Evolutionary conservation across 2,797 vertebrate species (phyloP).

Genomic region (Xenentodon cancila): DNA sequence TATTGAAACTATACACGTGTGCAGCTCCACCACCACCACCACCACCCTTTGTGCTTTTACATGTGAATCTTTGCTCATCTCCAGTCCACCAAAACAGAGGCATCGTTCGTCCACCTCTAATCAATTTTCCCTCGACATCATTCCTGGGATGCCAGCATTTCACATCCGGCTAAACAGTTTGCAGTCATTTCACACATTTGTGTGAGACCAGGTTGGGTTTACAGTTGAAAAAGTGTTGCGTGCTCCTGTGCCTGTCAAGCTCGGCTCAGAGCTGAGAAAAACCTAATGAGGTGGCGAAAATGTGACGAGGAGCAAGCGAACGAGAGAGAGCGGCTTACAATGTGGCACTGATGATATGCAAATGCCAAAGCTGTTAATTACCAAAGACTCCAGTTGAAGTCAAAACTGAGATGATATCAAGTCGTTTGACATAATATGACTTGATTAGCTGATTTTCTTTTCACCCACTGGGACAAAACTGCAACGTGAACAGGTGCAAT

Average conservation of each 20-base stretch:
- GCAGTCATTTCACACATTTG: not conserved
- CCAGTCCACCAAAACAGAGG: too few relatives aligned
- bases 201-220: slow-evolving; percentile 7
- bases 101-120: too few relatives aligned
- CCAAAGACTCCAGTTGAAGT: slow-evolving; percentile 52
- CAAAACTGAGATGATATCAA: slow-evolving; percentile 41
- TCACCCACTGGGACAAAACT: slow-evolving; percentile 13
- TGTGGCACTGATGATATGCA: slow-evolving; percentile 45
- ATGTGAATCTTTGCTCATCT: too few relatives aligned
- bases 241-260: slow-evolving; percentile 9
- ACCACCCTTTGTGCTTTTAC: too few relatives aligned
- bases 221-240: not conserved
- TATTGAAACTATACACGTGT: not conserved
- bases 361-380: slow-evolving; percentile 67
- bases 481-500: slow-evolving; percentile 23
- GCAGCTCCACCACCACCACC: too few relatives aligned
- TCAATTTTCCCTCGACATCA: not conserved
- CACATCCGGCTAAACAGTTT: not conserved
- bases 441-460: slow-evolving; percentile 36
- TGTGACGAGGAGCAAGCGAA: slow-evolving; percentile 28
- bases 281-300: slow-evolving; percentile 35
- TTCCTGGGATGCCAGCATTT: not conserved
- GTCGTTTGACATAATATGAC: slow-evolving; percentile 46
- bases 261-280: slow-evolving; percentile 5
- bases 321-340: slow-evolving; percentile 50